Evolutionary conservation across 2,888 invertebrate genomes (phyloP).

Genomic region (Hybos culiciformis): DNA sequence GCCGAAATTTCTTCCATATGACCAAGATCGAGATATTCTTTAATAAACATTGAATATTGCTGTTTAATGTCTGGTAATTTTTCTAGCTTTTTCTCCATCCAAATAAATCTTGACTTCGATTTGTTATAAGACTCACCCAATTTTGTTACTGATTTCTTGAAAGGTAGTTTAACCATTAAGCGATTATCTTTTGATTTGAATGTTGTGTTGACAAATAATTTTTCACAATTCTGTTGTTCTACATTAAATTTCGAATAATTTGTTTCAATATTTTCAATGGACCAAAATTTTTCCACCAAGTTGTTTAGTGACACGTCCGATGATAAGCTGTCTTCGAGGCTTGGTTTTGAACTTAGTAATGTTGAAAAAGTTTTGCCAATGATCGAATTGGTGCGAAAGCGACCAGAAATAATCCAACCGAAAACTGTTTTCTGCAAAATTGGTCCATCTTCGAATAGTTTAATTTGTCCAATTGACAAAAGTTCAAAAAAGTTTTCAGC

Average conservation of each 20-base stretch:
- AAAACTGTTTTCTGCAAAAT: constrained; percentile 12
- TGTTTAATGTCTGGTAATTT: constrained; percentile 3
- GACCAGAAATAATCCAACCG: constrained; percentile 9
- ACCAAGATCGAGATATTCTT: constrained; percentile 12
- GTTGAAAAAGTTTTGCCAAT: too few relatives aligned
- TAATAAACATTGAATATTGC: constrained; percentile 14
- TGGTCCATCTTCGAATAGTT: constrained; percentile 9
- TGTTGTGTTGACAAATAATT: too few relatives aligned
- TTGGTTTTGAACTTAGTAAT: too few relatives aligned
- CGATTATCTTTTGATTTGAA: too few relatives aligned
- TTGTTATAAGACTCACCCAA: neutral
- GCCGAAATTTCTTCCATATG: constrained; percentile 13
- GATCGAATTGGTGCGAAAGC: neutral
- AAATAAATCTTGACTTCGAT: neutral
- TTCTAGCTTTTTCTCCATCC: neutral
- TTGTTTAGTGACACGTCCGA: neutral
- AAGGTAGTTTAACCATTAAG: constrained; percentile 10
- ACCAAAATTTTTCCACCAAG: constrained; percentile 9
- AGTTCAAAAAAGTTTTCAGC: constrained; percentile 11
- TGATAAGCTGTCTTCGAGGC: too few relatives aligned
- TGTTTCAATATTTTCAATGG: constrained; percentile 9
- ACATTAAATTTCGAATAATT: constrained; percentile 3
- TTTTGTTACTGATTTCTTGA: neutral
- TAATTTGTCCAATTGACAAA: constrained; percentile 13
- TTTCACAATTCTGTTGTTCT: constrained; percentile 11